Evolutionary conservation across 2,113 vertebrate species (phyloP).

Genomic region (Tiliqua scincoides): DNA sequence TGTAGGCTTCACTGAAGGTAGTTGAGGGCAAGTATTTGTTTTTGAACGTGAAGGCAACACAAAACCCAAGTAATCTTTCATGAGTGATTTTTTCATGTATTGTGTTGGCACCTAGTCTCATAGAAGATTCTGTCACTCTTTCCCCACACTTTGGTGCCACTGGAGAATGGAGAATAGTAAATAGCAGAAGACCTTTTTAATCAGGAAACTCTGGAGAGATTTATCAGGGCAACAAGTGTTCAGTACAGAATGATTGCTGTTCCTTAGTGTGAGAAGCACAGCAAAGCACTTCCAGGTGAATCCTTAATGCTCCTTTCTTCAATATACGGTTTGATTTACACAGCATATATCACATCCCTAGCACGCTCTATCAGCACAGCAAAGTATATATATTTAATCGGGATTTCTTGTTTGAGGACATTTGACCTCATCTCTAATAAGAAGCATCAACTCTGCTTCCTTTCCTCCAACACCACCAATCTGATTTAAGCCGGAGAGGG

Average conservation of each 20-base stretch:
- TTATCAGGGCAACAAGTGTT: neutral
- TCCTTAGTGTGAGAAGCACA: constrained; percentile 19
- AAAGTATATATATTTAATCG: constrained; percentile 8
- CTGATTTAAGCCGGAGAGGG: neutral
- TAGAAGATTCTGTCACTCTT: neutral
- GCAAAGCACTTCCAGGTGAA: constrained; percentile 13
- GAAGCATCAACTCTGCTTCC: neutral
- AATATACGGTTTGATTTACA: constrained; percentile 17
- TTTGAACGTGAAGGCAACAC: neutral
- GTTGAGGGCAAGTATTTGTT: neutral
- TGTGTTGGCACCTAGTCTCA: accelerated
- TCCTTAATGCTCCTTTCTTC: neutral
- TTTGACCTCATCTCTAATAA: neutral
- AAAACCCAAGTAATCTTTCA: neutral
- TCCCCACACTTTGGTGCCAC: neutral
- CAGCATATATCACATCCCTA: neutral
- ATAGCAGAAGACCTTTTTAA: constrained; percentile 15
- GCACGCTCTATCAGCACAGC: neutral
- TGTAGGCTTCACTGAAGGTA: neutral
- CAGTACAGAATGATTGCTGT: constrained; percentile 3
- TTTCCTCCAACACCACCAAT: neutral
- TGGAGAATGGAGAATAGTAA: neutral
- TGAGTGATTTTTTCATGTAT: neutral
- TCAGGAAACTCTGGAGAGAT: constrained; percentile 4
- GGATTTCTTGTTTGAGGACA: constrained; percentile 4